Percentiles rank a stretch among this genome's conserved stretches.
phyloP scores from a whole-genome alignment of 2,888 invertebrate species.

The Polietes domitor region DNA sequence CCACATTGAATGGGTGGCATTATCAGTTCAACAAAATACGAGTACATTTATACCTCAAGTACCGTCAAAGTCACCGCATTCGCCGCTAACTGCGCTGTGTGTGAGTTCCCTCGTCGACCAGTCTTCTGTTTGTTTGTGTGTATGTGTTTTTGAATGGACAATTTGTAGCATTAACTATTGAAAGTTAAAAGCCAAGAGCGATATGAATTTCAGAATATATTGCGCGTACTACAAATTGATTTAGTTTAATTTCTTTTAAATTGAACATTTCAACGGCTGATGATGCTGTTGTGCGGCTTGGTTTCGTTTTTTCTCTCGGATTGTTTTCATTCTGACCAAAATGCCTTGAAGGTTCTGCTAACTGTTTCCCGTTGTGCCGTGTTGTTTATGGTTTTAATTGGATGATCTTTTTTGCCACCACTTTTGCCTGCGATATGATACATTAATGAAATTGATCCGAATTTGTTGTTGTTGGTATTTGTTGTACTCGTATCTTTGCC shows the following conservation, averaged over 20 bases:
- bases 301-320: background rate
- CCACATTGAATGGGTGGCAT: constrained; percentile 18
- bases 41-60: constrained; percentile 21
- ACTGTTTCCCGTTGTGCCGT: constrained; percentile 35
- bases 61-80: background rate
- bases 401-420: constrained; percentile 33
- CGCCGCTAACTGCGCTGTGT: background rate
- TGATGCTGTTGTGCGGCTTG: background rate
- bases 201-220: constrained; percentile 47
- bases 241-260: constrained; percentile 61
- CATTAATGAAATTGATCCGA: constrained; percentile 38
- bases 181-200: constrained; percentile 63
- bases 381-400: constrained; percentile 52
- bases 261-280: constrained; percentile 34
- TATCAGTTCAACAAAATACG: constrained; percentile 17
- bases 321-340: background rate
- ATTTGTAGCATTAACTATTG: constrained; percentile 52
- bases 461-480: background rate
- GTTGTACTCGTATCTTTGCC: background rate
- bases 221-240: constrained; percentile 57
- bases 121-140: background rate
- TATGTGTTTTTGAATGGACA: background rate
- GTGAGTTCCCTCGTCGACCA: background rate
- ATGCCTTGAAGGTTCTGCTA: constrained; percentile 52
- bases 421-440: constrained; percentile 41